These are phyloP conservation scores for Nixonia krombeini DNA, from an alignment of 1,140 invertebrate species.

Conservation along the genomic window DNA sequence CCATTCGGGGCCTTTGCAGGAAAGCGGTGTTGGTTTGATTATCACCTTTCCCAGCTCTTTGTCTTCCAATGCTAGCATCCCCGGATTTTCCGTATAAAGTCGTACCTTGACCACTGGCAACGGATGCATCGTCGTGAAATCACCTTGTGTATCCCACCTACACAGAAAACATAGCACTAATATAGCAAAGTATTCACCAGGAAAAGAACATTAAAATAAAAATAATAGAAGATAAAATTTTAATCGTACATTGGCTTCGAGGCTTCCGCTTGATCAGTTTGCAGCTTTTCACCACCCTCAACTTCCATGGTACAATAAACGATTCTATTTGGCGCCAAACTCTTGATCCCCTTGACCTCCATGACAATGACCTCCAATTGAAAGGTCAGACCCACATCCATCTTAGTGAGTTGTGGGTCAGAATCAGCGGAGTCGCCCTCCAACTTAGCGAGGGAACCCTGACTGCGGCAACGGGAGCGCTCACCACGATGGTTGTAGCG, in stretches of 20 bases:
- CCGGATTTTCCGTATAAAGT: conserved; percentile 97
- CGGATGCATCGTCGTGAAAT: conserved; percentile 98
- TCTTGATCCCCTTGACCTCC: conserved; percentile 99
- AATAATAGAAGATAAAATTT: too few relatives aligned
- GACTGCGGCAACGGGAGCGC: conserved; percentile 73
- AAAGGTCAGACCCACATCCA: conserved; percentile 97
- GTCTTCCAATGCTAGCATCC: conserved; percentile 97
- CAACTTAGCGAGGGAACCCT: conserved; percentile 93
- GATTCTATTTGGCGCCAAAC: conserved; percentile 95
- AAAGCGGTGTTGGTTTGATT: conserved; percentile 90
- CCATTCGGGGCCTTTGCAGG: conserved; percentile 96
- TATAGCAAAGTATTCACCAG: background rate
- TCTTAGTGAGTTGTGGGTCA: conserved; percentile 92
- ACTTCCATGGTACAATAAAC: conserved; percentile 99
- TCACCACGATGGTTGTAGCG: conserved; percentile 87
- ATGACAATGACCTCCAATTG: conserved; percentile 96
- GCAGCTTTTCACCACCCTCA: conserved; percentile 97
- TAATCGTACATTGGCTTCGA: conserved; percentile 94
- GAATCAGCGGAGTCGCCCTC: conserved; percentile 93
- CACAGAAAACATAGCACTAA: background rate
- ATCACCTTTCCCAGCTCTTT: conserved; percentile 98
- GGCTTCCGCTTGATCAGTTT: conserved; percentile 99
- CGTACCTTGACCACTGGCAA: conserved; percentile 97
- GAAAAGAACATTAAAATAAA: background rate
- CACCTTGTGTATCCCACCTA: conserved; percentile 97